Evolutionary conservation across 2,797 vertebrate genomes (phyloP).

Genomic region (Malacoctenus gilli): DNA sequence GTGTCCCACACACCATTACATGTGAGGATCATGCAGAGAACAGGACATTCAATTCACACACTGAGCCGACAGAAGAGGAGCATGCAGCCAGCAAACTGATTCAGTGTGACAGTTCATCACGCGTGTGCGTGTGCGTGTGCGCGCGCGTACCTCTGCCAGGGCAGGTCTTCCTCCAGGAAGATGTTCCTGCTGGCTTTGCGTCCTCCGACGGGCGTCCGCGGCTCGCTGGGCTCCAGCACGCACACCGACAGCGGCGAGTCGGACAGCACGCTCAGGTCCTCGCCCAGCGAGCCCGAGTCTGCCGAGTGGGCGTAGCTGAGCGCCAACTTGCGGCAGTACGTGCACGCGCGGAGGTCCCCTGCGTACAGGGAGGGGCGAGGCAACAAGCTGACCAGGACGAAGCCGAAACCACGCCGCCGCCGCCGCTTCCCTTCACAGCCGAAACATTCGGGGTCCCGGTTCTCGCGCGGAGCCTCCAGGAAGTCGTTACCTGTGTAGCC

Average conservation of each 20-base stretch:
- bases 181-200: constrained; percentile 96
- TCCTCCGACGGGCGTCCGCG: constrained; percentile 92
- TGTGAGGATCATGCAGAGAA: no score
- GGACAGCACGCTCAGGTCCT: constrained; percentile 91
- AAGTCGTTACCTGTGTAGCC: constrained; percentile 90
- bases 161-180: constrained; percentile 95
- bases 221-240: constrained; percentile 90
- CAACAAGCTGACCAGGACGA: no score
- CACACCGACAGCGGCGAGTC: constrained; percentile 90
- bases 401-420: no score
- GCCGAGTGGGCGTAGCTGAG: constrained; percentile 95
- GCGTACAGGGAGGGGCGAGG: neutral
- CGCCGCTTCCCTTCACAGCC: no score
- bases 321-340: constrained; percentile 96
- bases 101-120: no score
- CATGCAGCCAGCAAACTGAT: no score
- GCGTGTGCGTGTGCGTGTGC: no score
- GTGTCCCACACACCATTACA: no score
- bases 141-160: constrained; percentile 91
- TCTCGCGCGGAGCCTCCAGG: no score
- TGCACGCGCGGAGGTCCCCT: constrained; percentile 97
- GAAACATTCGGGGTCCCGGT: no score
- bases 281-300: constrained; percentile 92
- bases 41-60: no score
- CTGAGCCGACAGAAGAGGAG: no score